Evolutionary conservation across 2,113 vertebrate genomes (phyloP).

Genomic region (Brachirus orientalis): DNA sequence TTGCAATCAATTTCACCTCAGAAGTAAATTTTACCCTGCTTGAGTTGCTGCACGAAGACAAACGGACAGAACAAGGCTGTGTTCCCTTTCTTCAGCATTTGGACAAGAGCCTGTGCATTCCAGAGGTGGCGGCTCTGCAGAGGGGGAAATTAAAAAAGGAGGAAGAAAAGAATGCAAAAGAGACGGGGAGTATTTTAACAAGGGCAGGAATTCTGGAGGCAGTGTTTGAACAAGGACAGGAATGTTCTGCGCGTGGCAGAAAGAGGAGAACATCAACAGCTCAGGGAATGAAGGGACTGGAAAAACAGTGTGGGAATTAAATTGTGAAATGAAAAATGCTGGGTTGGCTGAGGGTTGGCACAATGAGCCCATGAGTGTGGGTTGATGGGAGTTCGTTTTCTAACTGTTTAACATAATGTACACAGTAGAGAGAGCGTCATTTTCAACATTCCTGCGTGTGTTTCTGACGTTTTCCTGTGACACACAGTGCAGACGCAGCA

Average conservation of each 20-base stretch:
- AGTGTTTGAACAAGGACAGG: conserved; percentile 70
- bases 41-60: conserved; percentile 6
- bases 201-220: conserved; percentile 75
- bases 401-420: conserved; percentile 3
- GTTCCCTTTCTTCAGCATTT: conserved; percentile 7
- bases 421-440: not conserved
- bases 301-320: conserved; percentile 58
- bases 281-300: conserved; percentile 39
- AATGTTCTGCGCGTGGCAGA: conserved; percentile 73
- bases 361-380: conserved; percentile 6
- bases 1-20: conserved; percentile 5
- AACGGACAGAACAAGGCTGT: conserved; percentile 31
- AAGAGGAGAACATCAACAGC: conserved; percentile 35
- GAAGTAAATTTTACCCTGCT: conserved; percentile 13
- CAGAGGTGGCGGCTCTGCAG: conserved; percentile 53
- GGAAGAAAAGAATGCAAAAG: conserved; percentile 20
- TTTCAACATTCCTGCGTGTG: not conserved
- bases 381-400: conserved; percentile 12
- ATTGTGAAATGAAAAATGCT: conserved; percentile 18
- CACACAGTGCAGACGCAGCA: not conserved
- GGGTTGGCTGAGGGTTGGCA: conserved; percentile 21
- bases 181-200: conserved; percentile 67
- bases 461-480: not conserved
- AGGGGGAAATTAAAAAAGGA: conserved; percentile 38
- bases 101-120: conserved; percentile 52